phyloP scores from a whole-genome alignment of 2,797 vertebrate species.

The Trichosurus vulpecula region DNA sequence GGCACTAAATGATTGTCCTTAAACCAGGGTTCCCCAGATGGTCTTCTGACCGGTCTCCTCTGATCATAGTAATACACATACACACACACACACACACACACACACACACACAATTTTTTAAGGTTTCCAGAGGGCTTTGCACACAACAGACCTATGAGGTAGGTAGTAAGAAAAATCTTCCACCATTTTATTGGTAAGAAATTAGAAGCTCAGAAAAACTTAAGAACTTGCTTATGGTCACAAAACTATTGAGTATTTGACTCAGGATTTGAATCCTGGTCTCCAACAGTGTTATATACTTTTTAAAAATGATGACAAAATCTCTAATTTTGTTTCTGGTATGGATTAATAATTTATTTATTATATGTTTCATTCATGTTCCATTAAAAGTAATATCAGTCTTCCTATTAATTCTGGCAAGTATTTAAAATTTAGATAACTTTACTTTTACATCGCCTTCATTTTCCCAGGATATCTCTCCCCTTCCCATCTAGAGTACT shows the following conservation, averaged over 20 bases:
- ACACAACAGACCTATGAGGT: background rate
- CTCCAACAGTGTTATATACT: background rate
- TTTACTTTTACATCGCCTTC: background rate
- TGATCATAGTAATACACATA: background rate
- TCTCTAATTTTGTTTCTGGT: background rate
- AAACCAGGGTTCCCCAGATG: no score
- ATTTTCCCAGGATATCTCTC: background rate
- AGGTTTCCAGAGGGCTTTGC: background rate
- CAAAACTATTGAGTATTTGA: background rate
- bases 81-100: no score
- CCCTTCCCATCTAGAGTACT: background rate
- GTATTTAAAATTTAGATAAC: background rate
- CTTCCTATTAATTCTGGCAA: background rate
- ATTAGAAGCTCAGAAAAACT: background rate
- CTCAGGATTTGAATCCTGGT: background rate
- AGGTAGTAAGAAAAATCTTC: background rate
- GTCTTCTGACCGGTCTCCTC: background rate
- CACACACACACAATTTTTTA: background rate
- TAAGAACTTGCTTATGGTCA: background rate
- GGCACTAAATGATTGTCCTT: background rate
- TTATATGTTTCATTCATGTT: background rate
- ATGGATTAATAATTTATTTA: background rate
- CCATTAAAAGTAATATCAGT: background rate
- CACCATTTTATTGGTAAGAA: background rate
- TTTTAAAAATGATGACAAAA: background rate